Evolutionary conservation across 2,113 vertebrate species (phyloP).

Genomic region (Heterotilapia buettikoferi): DNA sequence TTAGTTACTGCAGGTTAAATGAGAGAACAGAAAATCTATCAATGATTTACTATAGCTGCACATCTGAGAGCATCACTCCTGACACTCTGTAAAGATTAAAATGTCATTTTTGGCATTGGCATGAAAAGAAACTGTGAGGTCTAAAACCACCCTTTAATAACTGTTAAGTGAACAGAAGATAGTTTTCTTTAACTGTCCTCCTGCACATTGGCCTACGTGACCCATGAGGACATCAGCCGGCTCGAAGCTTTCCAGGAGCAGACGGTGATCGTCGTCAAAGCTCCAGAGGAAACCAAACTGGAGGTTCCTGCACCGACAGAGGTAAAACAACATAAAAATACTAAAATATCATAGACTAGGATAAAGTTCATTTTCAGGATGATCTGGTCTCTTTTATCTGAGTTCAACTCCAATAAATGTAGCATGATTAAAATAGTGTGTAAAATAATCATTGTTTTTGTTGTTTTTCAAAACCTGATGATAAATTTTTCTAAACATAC

Average conservation of each 20-base stretch:
- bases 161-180: neutral
- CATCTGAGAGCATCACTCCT: neutral
- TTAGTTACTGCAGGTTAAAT: neutral
- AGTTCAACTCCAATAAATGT: neutral
- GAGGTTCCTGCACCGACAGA: slow-evolving; percentile 84
- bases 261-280: slow-evolving; percentile 85
- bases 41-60: neutral
- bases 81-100: neutral
- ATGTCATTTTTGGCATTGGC: neutral
- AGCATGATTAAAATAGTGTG: neutral
- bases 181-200: slow-evolving; percentile 42
- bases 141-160: neutral
- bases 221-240: slow-evolving; percentile 79
- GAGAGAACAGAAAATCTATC: neutral
- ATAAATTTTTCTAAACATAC: neutral
- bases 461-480: neutral
- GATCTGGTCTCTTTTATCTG: neutral
- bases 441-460: neutral
- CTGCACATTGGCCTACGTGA: slow-evolving; percentile 84
- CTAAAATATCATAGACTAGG: neutral
- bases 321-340: slow-evolving; percentile 57
- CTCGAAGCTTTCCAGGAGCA: slow-evolving; percentile 82
- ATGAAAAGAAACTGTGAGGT: neutral
- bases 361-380: neutral
- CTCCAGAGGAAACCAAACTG: slow-evolving; percentile 87